Evolutionary conservation across 2,113 vertebrate genomes (phyloP).

Genomic region (Etheostoma spectabile): DNA sequence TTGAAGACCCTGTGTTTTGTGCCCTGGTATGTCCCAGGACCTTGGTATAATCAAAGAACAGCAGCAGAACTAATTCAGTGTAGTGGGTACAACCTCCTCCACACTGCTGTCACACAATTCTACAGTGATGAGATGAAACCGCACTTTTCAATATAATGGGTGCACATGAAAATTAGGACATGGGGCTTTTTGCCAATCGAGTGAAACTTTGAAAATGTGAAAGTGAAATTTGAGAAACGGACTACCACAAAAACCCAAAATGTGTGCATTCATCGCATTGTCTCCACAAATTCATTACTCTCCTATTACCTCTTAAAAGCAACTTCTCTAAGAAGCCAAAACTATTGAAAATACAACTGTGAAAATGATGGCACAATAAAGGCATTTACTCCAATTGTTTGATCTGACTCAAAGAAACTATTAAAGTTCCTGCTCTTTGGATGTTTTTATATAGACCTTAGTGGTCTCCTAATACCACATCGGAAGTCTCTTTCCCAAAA

Average conservation of each 20-base stretch:
- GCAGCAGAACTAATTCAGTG: constrained; percentile 13
- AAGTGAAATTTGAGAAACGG: constrained; percentile 8
- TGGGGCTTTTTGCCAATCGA: not conserved
- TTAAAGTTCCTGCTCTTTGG: not conserved
- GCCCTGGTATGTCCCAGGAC: constrained; percentile 23
- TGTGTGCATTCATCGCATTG: not conserved
- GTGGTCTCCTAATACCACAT: too few species aligned
- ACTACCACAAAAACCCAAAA: not conserved
- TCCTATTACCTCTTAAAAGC: not conserved
- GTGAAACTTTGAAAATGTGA: constrained; percentile 12
- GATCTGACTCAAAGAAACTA: not conserved
- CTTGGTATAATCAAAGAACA: constrained; percentile 27
- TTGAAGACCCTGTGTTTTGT: constrained; percentile 25
- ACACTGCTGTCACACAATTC: not conserved
- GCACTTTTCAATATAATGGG: constrained; percentile 24
- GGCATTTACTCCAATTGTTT: not conserved
- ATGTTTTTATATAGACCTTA: too few species aligned
- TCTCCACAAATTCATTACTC: not conserved
- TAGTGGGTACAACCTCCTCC: not conserved
- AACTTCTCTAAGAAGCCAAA: not conserved
- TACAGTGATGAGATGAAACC: constrained; percentile 24
- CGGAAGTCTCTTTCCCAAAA: too few species aligned
- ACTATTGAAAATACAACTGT: too few species aligned
- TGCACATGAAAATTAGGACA: constrained; percentile 9
- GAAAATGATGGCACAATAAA: not conserved